Evolutionary conservation across 1,140 invertebrate genomes (phyloP).

Genomic region (Magallana angulata): DNA sequence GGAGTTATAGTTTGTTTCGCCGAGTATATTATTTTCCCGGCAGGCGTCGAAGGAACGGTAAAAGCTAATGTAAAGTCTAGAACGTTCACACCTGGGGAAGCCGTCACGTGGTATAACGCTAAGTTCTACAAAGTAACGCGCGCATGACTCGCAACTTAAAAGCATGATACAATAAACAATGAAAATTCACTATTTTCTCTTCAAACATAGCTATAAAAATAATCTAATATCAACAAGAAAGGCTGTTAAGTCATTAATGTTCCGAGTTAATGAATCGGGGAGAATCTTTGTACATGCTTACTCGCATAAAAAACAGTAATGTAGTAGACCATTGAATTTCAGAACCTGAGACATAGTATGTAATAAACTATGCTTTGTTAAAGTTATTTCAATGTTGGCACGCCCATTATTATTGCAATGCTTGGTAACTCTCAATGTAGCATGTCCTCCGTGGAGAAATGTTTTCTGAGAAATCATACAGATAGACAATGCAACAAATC

Average conservation of each 20-base stretch:
- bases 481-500: no score
- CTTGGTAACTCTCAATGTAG: slow-evolving; percentile 11
- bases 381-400: background rate
- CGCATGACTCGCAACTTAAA: slow-evolving; percentile 25
- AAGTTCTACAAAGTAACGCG: background rate
- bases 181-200: background rate
- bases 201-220: slow-evolving; percentile 5
- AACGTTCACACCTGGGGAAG: background rate
- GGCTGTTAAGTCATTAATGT: background rate
- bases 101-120: background rate
- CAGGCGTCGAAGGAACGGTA: slow-evolving; percentile 9
- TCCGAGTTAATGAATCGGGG: background rate
- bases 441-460: background rate
- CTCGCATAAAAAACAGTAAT: background rate
- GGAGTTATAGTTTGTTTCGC: slow-evolving; percentile 19
- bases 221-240: slow-evolving; percentile 6
- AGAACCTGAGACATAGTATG: background rate
- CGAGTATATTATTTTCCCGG: slow-evolving; percentile 20
- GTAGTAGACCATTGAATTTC: background rate
- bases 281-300: background rate
- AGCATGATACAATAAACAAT: background rate
- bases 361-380: background rate
- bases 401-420: slow-evolving; percentile 7
- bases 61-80: slow-evolving; percentile 10
- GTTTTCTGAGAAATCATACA: no score